A percentile compares a stretch with the other conserved stretches of the same genome.
phyloP scores from a whole-genome alignment of 2,888 invertebrate species.

The Trissolcus brochymenae region DNA sequence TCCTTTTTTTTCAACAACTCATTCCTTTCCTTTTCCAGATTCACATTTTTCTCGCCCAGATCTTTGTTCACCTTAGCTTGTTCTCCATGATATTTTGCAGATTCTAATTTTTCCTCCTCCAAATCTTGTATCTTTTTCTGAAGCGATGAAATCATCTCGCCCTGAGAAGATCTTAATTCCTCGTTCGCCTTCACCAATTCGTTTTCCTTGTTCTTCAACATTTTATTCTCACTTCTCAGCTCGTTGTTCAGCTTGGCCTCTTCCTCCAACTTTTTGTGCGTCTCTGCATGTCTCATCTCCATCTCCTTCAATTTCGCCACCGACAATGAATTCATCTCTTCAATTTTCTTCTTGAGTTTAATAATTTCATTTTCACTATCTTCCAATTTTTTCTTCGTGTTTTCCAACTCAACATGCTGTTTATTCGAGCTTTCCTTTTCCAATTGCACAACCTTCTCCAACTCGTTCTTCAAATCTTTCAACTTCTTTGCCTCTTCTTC shows the following conservation, averaged over 20 bases:
- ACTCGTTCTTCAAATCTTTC: too few species aligned
- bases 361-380: too few species aligned
- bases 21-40: background rate
- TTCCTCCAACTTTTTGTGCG: background rate
- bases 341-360: too few species aligned
- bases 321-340: too few species aligned
- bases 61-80: constrained; percentile 1
- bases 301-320: background rate
- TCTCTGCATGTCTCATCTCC: background rate
- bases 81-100: background rate
- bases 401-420: too few species aligned
- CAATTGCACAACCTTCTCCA: too few species aligned
- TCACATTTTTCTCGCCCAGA: background rate
- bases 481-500: background rate
- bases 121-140: constrained; percentile 12
- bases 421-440: too few species aligned
- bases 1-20: background rate
- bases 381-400: too few species aligned
- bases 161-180: constrained; percentile 23
- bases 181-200: constrained; percentile 32
- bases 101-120: background rate
- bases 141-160: constrained; percentile 23
- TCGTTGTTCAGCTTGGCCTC: background rate
- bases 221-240: background rate
- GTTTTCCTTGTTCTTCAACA: constrained; percentile 12